Evolutionary conservation across 2,797 vertebrate species (phyloP).

Genomic region (Buceros bicornis): DNA sequence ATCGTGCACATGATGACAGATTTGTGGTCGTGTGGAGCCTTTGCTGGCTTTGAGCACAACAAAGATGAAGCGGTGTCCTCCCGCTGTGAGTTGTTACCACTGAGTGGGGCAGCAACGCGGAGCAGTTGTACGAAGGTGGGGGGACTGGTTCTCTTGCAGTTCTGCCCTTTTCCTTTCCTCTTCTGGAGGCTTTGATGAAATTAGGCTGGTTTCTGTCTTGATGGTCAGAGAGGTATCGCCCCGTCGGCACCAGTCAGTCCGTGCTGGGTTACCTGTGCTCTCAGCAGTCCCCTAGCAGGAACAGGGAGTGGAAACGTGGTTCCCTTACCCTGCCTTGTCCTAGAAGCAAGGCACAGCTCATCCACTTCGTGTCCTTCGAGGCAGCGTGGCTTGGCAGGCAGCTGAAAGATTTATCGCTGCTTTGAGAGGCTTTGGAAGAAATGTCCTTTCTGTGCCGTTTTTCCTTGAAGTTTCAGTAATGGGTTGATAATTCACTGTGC

Average conservation of each 20-base stretch:
- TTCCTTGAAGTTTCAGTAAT: not conserved
- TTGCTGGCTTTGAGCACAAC: rapidly evolving
- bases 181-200: not conserved
- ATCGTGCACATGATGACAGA: rapidly evolving
- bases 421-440: not conserved
- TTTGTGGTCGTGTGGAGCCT: rapidly evolving
- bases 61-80: not conserved
- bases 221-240: too few species aligned
- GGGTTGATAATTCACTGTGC: not conserved
- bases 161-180: not conserved
- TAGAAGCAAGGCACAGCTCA: not conserved
- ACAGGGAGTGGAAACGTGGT: not conserved
- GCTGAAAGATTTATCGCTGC: not conserved
- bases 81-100: not conserved
- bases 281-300: not conserved
- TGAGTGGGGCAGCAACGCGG: not conserved
- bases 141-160: not conserved
- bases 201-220: too few species aligned
- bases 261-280: not conserved
- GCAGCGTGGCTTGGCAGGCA: not conserved
- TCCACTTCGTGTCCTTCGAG: not conserved
- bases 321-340: not conserved
- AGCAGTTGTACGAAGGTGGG: not conserved
- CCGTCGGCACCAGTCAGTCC: not conserved
- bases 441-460: not conserved